Percentiles rank a stretch among this genome's conserved stretches.
Conservation (phyloP, 2,888 invertebrate species). For the Lacanobia oleracea region DNA sequence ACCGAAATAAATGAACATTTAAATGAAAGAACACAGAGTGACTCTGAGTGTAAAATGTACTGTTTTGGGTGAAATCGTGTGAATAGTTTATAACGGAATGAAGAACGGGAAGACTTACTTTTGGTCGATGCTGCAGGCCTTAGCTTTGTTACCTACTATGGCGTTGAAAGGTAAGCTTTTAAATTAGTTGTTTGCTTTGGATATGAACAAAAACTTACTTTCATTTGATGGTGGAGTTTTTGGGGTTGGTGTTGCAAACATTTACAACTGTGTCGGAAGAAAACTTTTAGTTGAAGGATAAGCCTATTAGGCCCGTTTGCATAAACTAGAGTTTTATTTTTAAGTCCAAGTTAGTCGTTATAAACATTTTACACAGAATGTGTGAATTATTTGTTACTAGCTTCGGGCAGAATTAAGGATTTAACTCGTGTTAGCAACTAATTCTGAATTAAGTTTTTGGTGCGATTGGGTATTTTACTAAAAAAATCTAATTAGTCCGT, state of each 20-base stretch:
- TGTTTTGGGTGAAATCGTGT: conserved; percentile 76
- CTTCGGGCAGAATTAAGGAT: no score
- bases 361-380: no score
- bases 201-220: not conserved
- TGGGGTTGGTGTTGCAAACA: not conserved
- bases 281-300: not conserved
- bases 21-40: conserved; percentile 60
- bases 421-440: no score
- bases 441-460: no score
- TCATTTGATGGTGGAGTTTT: not conserved
- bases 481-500: no score
- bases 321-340: not conserved
- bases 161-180: conserved; percentile 83
- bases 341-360: not conserved
- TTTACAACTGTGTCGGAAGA: not conserved
- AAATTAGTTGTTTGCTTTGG: not conserved
- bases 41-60: conserved; percentile 74
- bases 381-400: no score
- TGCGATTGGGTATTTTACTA: no score
- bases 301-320: not conserved
- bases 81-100: conserved; percentile 80
- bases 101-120: conserved; percentile 84
- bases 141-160: conserved; percentile 85
- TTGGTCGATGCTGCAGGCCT: conserved; percentile 86
- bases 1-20: conserved; percentile 67